These are phyloP conservation scores for Epizoanthus fatuus DNA, from an alignment of 92 coral and sea anemone genomes.

Conservation along the genomic window DNA sequence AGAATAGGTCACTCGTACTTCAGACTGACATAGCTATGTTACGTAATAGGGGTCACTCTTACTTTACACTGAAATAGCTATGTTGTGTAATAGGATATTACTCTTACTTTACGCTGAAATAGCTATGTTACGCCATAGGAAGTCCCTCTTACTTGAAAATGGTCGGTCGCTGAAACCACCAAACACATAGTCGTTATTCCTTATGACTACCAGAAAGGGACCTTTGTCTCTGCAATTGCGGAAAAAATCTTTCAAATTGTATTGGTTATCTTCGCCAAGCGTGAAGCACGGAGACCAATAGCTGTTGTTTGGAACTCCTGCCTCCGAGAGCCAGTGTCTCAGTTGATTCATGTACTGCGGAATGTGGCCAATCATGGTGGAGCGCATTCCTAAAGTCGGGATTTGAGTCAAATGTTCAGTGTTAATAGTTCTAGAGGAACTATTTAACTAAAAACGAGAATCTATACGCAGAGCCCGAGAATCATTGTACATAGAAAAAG, in stretches of 20 bases:
- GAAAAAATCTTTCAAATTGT: neutral
- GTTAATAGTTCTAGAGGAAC: no score
- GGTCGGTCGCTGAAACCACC: conserved; percentile 37
- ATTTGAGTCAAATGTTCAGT: neutral
- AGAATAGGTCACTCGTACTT: no score
- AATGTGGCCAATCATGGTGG: conserved; percentile 28
- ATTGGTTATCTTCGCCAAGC: neutral
- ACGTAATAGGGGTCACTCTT: no score
- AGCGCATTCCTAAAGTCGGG: conserved; percentile 16
- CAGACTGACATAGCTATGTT: no score
- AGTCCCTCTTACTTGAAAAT: neutral
- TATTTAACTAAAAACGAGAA: no score
- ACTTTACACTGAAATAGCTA: no score
- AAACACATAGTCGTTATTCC: conserved; percentile 17
- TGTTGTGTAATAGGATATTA: no score
- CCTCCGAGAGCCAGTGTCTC: conserved; percentile 6
- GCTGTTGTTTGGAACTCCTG: conserved; percentile 22
- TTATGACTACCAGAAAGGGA: conserved; percentile 12
- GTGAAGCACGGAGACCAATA: conserved; percentile 32
- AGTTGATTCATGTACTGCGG: conserved; percentile 24
- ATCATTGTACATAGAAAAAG: no score
- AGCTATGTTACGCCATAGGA: no score
- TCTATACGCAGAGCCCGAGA: no score
- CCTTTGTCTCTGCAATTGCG: neutral
- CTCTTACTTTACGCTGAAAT: no score